These are phyloP conservation scores for Idaea aversata DNA, from an alignment of 2,888 invertebrate genomes.

Conservation along the genomic window DNA sequence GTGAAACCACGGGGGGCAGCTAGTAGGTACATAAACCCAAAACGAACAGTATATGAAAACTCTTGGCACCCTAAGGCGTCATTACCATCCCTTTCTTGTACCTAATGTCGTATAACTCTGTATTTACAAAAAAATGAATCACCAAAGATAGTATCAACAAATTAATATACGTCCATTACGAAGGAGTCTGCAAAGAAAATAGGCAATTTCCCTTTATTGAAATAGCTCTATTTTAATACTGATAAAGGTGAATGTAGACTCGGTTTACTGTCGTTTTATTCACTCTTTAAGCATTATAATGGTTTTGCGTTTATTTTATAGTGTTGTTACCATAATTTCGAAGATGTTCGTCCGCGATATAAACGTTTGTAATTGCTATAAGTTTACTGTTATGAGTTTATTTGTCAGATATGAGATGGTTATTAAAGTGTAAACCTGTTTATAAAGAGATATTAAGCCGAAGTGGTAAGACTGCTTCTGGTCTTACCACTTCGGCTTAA, in stretches of 20 bases:
- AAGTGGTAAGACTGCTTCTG: too few relatives aligned
- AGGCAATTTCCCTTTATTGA: constrained; percentile 25
- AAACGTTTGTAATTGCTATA: background rate
- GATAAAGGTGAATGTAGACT: constrained; percentile 14
- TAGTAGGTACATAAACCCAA: too few relatives aligned
- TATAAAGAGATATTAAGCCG: too few relatives aligned
- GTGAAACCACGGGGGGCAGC: too few relatives aligned
- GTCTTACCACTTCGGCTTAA: too few relatives aligned
- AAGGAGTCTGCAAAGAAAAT: constrained; percentile 17
- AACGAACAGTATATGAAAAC: too few relatives aligned
- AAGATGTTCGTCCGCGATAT: background rate
- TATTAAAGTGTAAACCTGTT: too few relatives aligned
- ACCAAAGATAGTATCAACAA: constrained; percentile 13
- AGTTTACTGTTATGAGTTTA: background rate
- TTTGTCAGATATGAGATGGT: background rate
- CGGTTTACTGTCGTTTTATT: background rate
- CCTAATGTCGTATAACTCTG: background rate
- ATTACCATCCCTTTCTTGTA: background rate
- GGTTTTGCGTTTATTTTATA: background rate
- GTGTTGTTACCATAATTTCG: background rate
- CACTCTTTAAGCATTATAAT: background rate
- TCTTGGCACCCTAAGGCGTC: background rate
- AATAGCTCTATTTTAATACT: constrained; percentile 22
- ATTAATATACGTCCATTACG: constrained; percentile 15
- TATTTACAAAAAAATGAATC: background rate